Evolutionary conservation across 2,888 invertebrate species (phyloP).

Genomic region (Cheilosia vulpina): DNA sequence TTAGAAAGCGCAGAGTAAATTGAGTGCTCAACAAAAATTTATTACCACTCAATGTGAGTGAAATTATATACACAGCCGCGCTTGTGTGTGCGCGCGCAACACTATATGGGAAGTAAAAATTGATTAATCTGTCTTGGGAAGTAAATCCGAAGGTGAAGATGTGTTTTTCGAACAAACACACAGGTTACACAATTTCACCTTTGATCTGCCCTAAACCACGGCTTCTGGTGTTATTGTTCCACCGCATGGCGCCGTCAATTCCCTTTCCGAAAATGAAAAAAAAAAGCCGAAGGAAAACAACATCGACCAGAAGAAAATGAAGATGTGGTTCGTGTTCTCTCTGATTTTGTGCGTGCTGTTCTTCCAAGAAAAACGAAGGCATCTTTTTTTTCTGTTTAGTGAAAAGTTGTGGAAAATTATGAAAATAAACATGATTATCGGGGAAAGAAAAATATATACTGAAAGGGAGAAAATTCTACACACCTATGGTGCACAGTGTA

Average conservation of each 20-base stretch:
- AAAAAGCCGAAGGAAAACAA: conserved; percentile 8
- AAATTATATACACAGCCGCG: conserved; percentile 46
- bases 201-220: conserved; percentile 64
- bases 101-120: conserved; percentile 17
- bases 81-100: not conserved
- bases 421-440: conserved; percentile 74
- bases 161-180: conserved; percentile 64
- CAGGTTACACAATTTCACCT: conserved; percentile 71
- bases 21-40: conserved; percentile 62
- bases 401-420: conserved; percentile 73
- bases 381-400: conserved; percentile 43
- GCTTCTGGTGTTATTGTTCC: conserved; percentile 65
- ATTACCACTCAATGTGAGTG: conserved; percentile 70
- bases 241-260: conserved; percentile 73
- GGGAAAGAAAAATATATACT: conserved; percentile 71
- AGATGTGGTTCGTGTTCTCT: conserved; percentile 44
- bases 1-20: conserved; percentile 44
- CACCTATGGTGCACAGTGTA: conserved; percentile 51
- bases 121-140: conserved; percentile 62
- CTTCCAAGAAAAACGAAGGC: conserved; percentile 33
- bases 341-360: conserved; percentile 6
- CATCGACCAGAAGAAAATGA: conserved; percentile 42
- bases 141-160: conserved; percentile 53
- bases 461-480: conserved; percentile 43
- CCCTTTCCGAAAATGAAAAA: conserved; percentile 20